These are phyloP conservation scores for Cerastis leucographa DNA, from an alignment of 2,888 invertebrate species.

Conservation along the genomic window DNA sequence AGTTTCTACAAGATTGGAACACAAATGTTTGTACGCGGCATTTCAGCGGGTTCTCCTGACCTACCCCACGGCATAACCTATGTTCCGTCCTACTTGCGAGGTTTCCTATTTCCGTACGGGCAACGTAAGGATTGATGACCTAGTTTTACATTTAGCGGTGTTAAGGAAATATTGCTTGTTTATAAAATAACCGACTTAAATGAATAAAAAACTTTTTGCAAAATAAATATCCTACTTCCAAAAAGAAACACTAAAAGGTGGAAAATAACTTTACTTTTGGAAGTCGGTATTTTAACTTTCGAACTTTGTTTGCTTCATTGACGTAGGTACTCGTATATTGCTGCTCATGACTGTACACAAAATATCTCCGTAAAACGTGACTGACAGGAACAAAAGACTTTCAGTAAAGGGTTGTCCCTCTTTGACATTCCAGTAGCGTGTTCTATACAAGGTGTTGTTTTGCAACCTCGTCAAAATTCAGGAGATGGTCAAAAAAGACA, in stretches of 20 bases:
- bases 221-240: no score
- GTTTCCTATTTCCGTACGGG: background rate
- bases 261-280: no score
- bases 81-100: background rate
- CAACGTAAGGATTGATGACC: background rate
- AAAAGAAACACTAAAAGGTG: no score
- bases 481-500: no score
- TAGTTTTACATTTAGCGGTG: background rate
- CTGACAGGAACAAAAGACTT: background rate
- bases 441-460: background rate
- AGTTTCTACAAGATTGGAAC: background rate
- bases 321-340: no score
- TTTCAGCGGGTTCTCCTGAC: conserved; percentile 2
- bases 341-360: no score
- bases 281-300: no score
- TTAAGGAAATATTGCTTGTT: background rate
- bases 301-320: no score
- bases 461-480: no score
- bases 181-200: no score
- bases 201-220: no score
- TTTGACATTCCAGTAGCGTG: background rate
- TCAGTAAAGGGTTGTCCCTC: background rate
- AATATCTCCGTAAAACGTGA: background rate
- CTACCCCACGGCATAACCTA: conserved; percentile 17
- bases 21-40: background rate